phyloP scores from a whole-genome alignment of 2,797 vertebrate genomes.

The Peromyscus aztecus region DNA sequence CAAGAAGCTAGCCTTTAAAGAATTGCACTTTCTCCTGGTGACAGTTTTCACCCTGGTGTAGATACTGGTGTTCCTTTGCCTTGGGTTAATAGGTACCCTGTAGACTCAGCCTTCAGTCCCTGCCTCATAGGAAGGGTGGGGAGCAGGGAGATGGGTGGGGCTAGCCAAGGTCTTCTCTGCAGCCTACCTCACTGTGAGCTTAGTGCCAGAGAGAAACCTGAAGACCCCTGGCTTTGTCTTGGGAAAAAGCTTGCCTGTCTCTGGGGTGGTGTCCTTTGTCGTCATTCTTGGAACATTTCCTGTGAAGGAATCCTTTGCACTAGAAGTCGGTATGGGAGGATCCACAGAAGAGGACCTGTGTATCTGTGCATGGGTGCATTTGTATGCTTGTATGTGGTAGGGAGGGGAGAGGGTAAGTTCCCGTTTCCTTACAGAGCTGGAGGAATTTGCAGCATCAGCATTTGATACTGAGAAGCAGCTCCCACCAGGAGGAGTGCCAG shows the following conservation, averaged over 20 bases:
- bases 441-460: background rate
- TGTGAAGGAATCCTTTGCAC: background rate
- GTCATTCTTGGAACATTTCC: background rate
- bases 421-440: background rate
- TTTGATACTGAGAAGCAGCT: background rate
- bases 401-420: background rate
- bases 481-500: rapidly evolving
- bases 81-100: constrained; percentile 75
- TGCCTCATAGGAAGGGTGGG: background rate
- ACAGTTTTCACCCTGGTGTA: constrained; percentile 86
- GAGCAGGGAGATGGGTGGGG: no score
- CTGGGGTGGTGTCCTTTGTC: background rate
- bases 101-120: background rate
- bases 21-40: background rate
- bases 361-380: background rate
- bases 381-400: no score
- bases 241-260: background rate
- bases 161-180: background rate
- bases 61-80: constrained; percentile 87
- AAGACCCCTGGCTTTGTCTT: background rate
- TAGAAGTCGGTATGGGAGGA: background rate
- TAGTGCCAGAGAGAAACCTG: background rate
- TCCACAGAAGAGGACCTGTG: background rate
- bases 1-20: background rate
- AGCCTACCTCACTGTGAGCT: background rate